Conservation (phyloP, 2,888 invertebrate genomes). For the Pollenia griseotomentosa region DNA sequence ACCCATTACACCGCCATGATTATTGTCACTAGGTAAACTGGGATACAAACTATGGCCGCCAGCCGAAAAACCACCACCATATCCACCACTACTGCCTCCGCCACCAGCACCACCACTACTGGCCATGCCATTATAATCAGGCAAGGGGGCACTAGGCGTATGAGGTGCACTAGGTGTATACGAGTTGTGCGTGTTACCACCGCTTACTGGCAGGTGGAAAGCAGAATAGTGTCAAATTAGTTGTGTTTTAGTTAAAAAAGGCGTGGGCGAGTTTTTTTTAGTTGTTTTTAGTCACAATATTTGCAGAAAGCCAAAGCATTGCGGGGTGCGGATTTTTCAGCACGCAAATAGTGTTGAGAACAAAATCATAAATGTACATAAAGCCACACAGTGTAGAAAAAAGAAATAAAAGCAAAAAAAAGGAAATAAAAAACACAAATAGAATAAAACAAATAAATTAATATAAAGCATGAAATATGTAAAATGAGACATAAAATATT, state of each 20-base stretch:
- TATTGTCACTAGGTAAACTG: conserved; percentile 78
- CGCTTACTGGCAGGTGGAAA: conserved; percentile 72
- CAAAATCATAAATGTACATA: conserved; percentile 6
- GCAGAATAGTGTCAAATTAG: conserved; percentile 31
- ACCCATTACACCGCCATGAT: conserved; percentile 74
- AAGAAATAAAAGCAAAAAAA: conserved; percentile 25
- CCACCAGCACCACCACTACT: conserved; percentile 74
- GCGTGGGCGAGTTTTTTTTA: conserved; percentile 5
- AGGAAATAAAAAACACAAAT: conserved; percentile 23
- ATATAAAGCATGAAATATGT: conserved; percentile 51
- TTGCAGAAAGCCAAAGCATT: conserved; percentile 49
- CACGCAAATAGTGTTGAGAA: conserved; percentile 47
- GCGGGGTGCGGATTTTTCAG: conserved; percentile 38
- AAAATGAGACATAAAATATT: conserved; percentile 28
- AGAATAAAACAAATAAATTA: conserved; percentile 30
- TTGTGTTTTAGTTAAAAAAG: conserved; percentile 12
- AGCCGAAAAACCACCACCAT: conserved; percentile 82
- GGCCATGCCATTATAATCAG: conserved; percentile 75
- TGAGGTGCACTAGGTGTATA: conserved; percentile 79
- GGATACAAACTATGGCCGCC: conserved; percentile 83
- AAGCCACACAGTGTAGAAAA: conserved; percentile 40
- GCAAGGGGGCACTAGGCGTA: conserved; percentile 76
- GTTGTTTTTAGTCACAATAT: conserved; percentile 44
- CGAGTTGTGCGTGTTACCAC: conserved; percentile 79
- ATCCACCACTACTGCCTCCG: conserved; percentile 80